Conservation (phyloP, 2,888 invertebrate species). For the Sialis fuliginosa region DNA sequence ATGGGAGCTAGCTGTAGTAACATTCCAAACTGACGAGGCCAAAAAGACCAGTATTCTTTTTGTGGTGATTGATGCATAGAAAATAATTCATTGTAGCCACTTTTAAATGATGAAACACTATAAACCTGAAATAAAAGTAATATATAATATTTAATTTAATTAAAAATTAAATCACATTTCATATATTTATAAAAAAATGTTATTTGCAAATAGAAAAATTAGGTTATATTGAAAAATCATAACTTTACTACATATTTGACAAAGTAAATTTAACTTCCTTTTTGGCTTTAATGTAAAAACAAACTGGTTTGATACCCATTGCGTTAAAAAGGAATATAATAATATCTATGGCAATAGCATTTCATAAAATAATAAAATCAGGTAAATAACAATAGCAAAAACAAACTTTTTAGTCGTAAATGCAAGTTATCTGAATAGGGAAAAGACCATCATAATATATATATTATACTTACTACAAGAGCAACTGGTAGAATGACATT, state of each 20-base stretch:
- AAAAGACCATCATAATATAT: neutral
- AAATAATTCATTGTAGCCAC: slow-evolving; percentile 46
- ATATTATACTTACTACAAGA: slow-evolving; percentile 44
- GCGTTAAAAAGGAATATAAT: too few relatives aligned
- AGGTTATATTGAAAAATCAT: too few relatives aligned
- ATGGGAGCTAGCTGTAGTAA: slow-evolving; percentile 59
- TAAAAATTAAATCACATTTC: neutral
- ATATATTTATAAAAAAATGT: too few relatives aligned
- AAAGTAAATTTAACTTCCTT: too few relatives aligned
- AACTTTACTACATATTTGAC: too few relatives aligned
- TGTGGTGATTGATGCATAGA: slow-evolving; percentile 38
- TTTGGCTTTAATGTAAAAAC: too few relatives aligned
- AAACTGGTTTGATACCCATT: too few relatives aligned
- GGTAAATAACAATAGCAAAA: too few relatives aligned
- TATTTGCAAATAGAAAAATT: too few relatives aligned
- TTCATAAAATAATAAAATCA: too few relatives aligned
- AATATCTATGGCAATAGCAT: too few relatives aligned
- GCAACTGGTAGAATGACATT: slow-evolving; percentile 71
- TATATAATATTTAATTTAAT: neutral
- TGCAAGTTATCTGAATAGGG: neutral
- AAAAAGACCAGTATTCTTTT: slow-evolving; percentile 61
- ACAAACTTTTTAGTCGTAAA: too few relatives aligned
- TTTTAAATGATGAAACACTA: slow-evolving; percentile 53
- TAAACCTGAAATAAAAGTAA: slow-evolving; percentile 28
- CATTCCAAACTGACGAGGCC: slow-evolving; percentile 63